A percentile compares a stretch with the other conserved stretches of the same genome.
Evolutionary conservation across 37 sponge, comb jelly and placozoan species (phyloP).

Genomic region (Tethya wilhelma): DNA sequence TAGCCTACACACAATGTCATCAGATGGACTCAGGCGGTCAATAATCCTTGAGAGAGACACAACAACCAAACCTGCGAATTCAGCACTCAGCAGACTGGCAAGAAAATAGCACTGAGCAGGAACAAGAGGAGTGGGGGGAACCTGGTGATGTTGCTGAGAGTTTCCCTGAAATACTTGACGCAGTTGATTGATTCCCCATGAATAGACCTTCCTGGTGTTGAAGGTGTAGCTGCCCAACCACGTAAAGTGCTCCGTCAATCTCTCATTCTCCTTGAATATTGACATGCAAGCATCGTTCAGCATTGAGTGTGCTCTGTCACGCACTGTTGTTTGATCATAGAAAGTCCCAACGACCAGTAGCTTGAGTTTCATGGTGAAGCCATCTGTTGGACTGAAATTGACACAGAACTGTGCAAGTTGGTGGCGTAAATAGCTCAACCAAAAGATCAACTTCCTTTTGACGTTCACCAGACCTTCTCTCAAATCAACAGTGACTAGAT

Average conservation of each 20-base stretch:
- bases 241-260: slow-evolving; percentile 4
- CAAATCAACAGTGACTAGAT: slow-evolving; percentile 22
- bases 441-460: slow-evolving; percentile 11
- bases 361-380: not conserved
- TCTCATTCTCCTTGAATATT: not conserved
- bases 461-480: not conserved
- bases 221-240: slow-evolving; percentile 5
- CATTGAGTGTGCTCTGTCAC: not conserved
- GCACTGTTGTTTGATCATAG: not conserved
- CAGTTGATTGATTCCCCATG: not conserved
- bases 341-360: slow-evolving; percentile 14
- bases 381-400: not conserved
- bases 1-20: not conserved
- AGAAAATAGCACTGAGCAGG: slow-evolving; percentile 9
- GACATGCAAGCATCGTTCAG: not conserved
- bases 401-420: not conserved
- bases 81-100: slow-evolving; percentile 4
- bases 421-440: slow-evolving; percentile 11
- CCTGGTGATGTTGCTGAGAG: not conserved
- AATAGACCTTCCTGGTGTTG: not conserved
- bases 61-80: not conserved
- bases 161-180: not conserved
- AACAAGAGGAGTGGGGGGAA: not conserved
- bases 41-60: not conserved
- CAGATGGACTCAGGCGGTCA: not conserved